Evolutionary conservation across 2,888 invertebrate species (phyloP).

Genomic region (Xestia rhomboidea): DNA sequence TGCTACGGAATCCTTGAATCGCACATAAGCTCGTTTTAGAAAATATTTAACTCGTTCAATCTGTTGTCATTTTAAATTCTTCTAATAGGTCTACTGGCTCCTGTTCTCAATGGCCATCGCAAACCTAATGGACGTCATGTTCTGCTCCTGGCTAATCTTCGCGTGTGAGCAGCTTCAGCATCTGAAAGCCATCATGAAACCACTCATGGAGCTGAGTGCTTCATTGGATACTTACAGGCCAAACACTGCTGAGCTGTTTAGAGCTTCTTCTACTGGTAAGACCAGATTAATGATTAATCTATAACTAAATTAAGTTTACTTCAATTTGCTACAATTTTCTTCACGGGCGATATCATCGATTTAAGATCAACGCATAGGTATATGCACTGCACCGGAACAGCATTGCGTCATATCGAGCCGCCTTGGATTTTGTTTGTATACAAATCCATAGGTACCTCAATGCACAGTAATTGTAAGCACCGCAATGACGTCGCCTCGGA

Average conservation of each 20-base stretch:
- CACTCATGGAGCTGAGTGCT: constrained; percentile 96
- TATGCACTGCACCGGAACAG: not conserved
- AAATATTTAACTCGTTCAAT: not conserved
- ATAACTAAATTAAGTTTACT: not conserved
- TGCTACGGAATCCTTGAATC: no score
- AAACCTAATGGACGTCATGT: constrained; percentile 93
- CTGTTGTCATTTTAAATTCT: not conserved
- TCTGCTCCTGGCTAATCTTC: constrained; percentile 96
- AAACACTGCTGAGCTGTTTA: constrained; percentile 93
- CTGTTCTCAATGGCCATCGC: constrained; percentile 91
- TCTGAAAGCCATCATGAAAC: constrained; percentile 96
- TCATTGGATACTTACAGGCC: constrained; percentile 94
- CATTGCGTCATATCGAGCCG: not conserved
- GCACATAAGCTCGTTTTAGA: not conserved
- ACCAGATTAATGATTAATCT: not conserved
- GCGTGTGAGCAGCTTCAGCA: constrained; percentile 96
- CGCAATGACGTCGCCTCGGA: not conserved
- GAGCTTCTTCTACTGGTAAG: constrained; percentile 89
- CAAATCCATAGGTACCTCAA: not conserved
- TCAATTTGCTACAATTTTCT: not conserved
- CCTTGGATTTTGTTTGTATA: not conserved
- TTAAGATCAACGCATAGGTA: not conserved
- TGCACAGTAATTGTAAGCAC: not conserved
- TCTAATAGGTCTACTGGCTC: constrained; percentile 91
- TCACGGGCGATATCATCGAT: not conserved